Evolutionary conservation across 2,797 vertebrate genomes (phyloP).

Genomic region (Carcharodon carcharias): DNA sequence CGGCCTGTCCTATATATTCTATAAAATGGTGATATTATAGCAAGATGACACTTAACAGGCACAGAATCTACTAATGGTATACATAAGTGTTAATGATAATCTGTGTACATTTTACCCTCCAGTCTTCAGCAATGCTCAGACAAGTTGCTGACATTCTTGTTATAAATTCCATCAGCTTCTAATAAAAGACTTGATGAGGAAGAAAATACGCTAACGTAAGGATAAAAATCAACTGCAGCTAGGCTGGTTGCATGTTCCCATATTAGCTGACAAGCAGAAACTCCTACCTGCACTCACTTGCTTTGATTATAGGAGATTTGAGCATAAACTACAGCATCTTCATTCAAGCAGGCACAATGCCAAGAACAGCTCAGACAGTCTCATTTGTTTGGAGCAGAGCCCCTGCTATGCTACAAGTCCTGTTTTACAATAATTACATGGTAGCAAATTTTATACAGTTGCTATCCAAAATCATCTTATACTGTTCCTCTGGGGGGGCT

Average conservation of each 20-base stretch:
- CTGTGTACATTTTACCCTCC: neutral
- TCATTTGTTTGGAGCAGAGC: neutral
- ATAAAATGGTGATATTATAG: neutral
- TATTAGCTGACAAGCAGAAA: conserved; percentile 10
- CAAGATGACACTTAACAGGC: neutral
- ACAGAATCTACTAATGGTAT: neutral
- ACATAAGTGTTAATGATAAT: neutral
- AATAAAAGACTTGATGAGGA: neutral
- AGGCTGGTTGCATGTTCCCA: neutral
- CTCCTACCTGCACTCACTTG: conserved; percentile 14
- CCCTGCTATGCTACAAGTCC: conserved; percentile 15
- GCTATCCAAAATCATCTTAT: neutral
- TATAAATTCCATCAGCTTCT: neutral
- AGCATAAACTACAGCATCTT: neutral
- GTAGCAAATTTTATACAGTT: neutral
- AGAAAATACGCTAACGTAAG: neutral
- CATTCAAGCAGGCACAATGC: neutral
- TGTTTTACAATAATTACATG: conserved; percentile 1
- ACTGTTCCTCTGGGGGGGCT: neutral
- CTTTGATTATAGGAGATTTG: neutral
- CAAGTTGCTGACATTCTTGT: neutral
- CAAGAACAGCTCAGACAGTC: conserved; percentile 19
- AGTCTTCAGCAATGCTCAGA: neutral
- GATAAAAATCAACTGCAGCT: neutral
- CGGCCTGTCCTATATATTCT: neutral